Percentiles rank a stretch among this genome's conserved stretches.
phyloP scores from a whole-genome alignment of 1,140 invertebrate genomes.

The Brachionus asplanchnoidis region DNA sequence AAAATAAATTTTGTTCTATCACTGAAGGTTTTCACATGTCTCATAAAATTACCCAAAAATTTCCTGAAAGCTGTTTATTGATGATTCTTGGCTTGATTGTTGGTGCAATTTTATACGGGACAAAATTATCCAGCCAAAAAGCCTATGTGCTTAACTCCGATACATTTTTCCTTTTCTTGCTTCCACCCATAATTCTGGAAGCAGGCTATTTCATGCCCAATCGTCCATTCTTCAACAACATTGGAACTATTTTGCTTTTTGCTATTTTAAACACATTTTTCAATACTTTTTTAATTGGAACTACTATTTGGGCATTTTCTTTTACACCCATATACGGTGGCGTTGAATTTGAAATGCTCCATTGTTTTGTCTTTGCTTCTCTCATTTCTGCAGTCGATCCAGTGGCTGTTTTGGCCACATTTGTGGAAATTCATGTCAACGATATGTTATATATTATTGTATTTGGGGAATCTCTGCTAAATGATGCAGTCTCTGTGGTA shows the following conservation, averaged over 20 bases:
- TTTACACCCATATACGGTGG: constrained; percentile 16
- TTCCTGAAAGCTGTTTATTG: constrained; percentile 83
- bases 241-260: constrained; percentile 54
- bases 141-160: constrained; percentile 50
- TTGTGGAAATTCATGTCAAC: constrained; percentile 96
- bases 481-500: constrained; percentile 62
- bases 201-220: constrained; percentile 57
- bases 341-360: constrained; percentile 33
- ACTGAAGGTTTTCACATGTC: constrained; percentile 37
- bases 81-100: constrained; percentile 89
- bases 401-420: constrained; percentile 77
- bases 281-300: constrained; percentile 45
- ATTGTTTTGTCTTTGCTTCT: constrained; percentile 65
- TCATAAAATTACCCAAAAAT: constrained; percentile 44
- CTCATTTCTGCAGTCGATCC: constrained; percentile 58
- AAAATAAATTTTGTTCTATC: background rate
- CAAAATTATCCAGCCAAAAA: constrained; percentile 44
- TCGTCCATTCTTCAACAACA: constrained; percentile 55
- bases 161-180: constrained; percentile 56
- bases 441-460: constrained; percentile 98
- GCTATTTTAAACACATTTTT: constrained; percentile 51
- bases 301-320: constrained; percentile 42
- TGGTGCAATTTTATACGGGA: constrained; percentile 59
- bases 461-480: constrained; percentile 94
- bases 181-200: constrained; percentile 57